These are phyloP conservation scores for Pampus argenteus DNA, from an alignment of 2,797 vertebrate genomes.

Conservation along the genomic window DNA sequence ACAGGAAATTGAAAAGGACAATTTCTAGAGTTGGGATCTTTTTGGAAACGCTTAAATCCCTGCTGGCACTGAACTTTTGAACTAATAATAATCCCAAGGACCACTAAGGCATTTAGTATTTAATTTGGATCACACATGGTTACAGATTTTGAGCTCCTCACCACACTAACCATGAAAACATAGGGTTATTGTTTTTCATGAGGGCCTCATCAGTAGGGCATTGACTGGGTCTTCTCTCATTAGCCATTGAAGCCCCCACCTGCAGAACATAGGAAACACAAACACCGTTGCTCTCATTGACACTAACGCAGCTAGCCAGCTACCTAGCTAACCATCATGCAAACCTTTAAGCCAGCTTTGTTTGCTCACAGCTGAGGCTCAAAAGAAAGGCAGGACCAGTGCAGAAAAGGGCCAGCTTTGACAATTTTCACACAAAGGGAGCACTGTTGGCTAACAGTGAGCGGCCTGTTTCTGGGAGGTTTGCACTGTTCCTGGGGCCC, in stretches of 20 bases:
- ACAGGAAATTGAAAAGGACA: constrained; percentile 16
- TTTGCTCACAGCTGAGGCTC: constrained; percentile 83
- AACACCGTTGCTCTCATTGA: constrained; percentile 74
- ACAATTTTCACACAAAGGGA: constrained; percentile 86
- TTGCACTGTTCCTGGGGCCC: constrained; percentile 86
- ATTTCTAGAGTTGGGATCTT: constrained; percentile 22
- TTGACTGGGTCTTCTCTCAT: constrained; percentile 58
- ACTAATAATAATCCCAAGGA: constrained; percentile 29
- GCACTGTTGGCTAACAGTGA: constrained; percentile 92
- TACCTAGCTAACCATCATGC: constrained; percentile 78
- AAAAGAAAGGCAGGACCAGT: constrained; percentile 81
- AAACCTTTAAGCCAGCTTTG: constrained; percentile 83
- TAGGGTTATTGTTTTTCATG: constrained; percentile 39
- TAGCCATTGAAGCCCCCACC: constrained; percentile 72
- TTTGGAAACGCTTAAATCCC: neutral
- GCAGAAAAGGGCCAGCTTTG: constrained; percentile 84
- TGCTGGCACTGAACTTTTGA: constrained; percentile 18
- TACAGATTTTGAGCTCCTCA: constrained; percentile 36
- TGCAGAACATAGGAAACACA: constrained; percentile 73
- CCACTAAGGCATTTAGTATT: constrained; percentile 6
- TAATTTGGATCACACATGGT: constrained; percentile 32
- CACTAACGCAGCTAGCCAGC: constrained; percentile 70
- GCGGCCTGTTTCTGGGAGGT: constrained; percentile 86
- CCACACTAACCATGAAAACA: constrained; percentile 12
- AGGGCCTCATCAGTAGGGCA: constrained; percentile 54